These are phyloP conservation scores for Callaeas wilsoni DNA, from an alignment of 2,113 vertebrate genomes.

Conservation along the genomic window DNA sequence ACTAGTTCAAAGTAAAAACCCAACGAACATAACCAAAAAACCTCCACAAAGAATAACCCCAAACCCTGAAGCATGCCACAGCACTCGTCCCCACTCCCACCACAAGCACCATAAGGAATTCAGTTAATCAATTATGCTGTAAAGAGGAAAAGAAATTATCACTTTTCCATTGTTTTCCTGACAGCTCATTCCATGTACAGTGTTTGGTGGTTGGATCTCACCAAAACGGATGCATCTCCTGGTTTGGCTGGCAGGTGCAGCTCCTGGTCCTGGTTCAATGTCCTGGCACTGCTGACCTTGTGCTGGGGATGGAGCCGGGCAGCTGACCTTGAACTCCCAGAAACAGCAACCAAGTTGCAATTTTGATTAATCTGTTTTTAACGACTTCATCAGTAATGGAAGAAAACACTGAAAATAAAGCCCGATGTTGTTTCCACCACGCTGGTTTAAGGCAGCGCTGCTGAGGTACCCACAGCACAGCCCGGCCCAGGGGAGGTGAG, in stretches of 20 bases:
- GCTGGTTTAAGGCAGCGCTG: background rate
- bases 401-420: fast-evolving
- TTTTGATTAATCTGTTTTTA: background rate
- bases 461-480: fast-evolving
- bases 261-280: fast-evolving
- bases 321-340: background rate
- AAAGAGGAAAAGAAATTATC: fast-evolving
- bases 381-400: background rate
- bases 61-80: background rate
- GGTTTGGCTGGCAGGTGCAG: fast-evolving
- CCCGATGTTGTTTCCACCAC: fast-evolving
- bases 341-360: too few relatives aligned
- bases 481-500: too few relatives aligned
- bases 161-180: background rate
- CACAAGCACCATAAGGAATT: fast-evolving
- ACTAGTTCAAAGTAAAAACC: background rate
- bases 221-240: fast-evolving
- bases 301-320: background rate
- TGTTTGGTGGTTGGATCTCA: background rate
- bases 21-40: too few relatives aligned
- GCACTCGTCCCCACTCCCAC: background rate
- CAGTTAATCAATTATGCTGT: fast-evolving
- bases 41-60: background rate
- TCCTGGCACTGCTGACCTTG: background rate
- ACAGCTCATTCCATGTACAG: fast-evolving